Percentiles rank a stretch among this genome's conserved stretches.
phyloP scores from a whole-genome alignment of 2,888 invertebrate genomes.

The Agonopterix subpropinquella region DNA sequence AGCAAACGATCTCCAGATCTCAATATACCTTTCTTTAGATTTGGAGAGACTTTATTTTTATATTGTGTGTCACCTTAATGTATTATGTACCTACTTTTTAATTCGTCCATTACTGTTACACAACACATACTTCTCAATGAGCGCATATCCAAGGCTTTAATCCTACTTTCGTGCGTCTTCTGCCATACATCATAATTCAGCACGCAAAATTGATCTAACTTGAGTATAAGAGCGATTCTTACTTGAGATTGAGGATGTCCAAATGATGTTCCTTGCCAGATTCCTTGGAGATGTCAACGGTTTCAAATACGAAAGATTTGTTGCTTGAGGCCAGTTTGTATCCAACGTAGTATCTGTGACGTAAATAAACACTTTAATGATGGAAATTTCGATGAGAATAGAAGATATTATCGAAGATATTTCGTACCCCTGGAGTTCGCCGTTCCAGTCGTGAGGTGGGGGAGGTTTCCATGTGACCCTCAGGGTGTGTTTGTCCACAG shows the following conservation, averaged over 20 bases:
- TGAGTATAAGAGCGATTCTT: constrained; percentile 19
- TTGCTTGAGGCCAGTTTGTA: constrained; percentile 90
- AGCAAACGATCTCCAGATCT: background rate
- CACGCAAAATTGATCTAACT: too few relatives aligned
- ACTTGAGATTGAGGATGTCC: constrained; percentile 86
- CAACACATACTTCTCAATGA: too few relatives aligned
- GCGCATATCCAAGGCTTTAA: too few relatives aligned
- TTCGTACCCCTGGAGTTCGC: constrained; percentile 82
- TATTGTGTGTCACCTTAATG: too few relatives aligned
- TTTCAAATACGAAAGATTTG: constrained; percentile 92
- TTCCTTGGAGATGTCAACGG: constrained; percentile 93
- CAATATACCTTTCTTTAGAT: background rate
- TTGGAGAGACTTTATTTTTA: too few relatives aligned
- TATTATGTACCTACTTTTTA: too few relatives aligned
- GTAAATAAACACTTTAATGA: background rate
- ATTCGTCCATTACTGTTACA: too few relatives aligned
- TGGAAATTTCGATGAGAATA: background rate
- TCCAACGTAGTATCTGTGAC: constrained; percentile 90
- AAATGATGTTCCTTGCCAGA: constrained; percentile 93
- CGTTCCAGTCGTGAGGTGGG: constrained; percentile 92
- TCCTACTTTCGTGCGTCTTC: too few relatives aligned
- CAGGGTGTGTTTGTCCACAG: constrained; percentile 90
- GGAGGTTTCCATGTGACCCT: constrained; percentile 95
- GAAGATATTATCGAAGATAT: too few relatives aligned
- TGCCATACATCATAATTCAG: background rate